Base-by-base conservation (phyloP, 1,140 invertebrate species). In the Bradysia coprophila region DNA sequence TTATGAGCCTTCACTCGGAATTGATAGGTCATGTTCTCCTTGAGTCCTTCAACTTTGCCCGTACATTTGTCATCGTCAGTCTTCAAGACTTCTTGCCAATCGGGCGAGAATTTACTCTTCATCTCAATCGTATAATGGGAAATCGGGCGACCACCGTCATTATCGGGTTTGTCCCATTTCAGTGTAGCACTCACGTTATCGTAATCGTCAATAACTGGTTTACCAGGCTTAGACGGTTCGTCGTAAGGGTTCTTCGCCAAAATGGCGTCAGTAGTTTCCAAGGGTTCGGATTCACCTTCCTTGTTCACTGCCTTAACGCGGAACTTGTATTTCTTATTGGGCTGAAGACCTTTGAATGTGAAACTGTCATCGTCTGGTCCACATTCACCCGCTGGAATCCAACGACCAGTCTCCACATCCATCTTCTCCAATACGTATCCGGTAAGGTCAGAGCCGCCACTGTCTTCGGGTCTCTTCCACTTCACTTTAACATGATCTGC, bases 281-380 rank as follows among this genome's bases (percentile, higher is more conserved):
- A 64, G 20, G 95, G 90, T 50, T 98, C 92, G 0, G 93, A 94
- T 66, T 93, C 84, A 2, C 95, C 95, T 66, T 97, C 95, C 57
- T 96, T 96, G 62, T 99, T 99, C 22, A 94, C 84, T 22, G 95
- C 95, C 51, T 91, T 93, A 1, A 99, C 94, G 36, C 95, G 73
- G 69, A 98, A 95, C 64, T 97, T 95, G 63, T 98, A 98, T 52
- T 90, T 92, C 63, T 98, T 96, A 51, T 94, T 94, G 1, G 91
- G 90, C 10, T 89, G 91, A 1, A 99, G 71, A 21, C 90, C 89
- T 54, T 89, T 83, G 47, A 98, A 85, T 2, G 77, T 85, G 58
- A 89, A 93, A 15, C 76, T 73, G 23, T 76, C 74, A 21, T 84
- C 76, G 37, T 83, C 68, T 1, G 86, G 76, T n/a, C 83, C 81